Conservation (phyloP, 2,113 vertebrate species). For the Sorex fumeus region DNA sequence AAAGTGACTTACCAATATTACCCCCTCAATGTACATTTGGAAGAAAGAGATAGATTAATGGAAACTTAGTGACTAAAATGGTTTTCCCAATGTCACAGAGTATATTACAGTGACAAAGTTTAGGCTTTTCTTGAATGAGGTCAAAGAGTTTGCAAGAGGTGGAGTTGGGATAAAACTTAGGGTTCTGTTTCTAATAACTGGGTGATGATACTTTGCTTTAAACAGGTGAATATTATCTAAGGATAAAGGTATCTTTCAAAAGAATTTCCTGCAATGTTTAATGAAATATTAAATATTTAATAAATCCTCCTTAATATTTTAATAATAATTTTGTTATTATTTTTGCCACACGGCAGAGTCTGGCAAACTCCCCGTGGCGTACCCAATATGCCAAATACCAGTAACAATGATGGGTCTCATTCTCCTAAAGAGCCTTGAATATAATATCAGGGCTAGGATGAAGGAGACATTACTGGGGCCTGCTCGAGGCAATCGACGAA, state of each 20-base stretch:
- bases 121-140: not conserved
- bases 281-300: not conserved
- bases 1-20: constrained; percentile 54
- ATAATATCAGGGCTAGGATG: too few species aligned
- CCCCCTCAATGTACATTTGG: constrained; percentile 18
- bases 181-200: constrained; percentile 3
- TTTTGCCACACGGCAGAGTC: too few species aligned
- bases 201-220: constrained; percentile 5
- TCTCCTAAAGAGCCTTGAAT: too few species aligned
- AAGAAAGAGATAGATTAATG: not conserved
- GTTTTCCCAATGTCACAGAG: constrained; percentile 58
- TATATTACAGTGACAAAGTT: not conserved
- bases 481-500: too few species aligned
- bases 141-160: constrained; percentile 35
- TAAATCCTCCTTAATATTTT: not conserved
- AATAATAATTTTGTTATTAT: not conserved
- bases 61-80: constrained; percentile 1
- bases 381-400: too few species aligned
- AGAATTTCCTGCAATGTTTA: not conserved
- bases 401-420: too few species aligned
- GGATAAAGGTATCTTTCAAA: constrained; percentile 11
- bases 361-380: too few species aligned
- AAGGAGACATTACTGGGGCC: too few species aligned
- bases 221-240: not conserved
- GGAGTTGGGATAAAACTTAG: not conserved